Evolutionary conservation across 1,140 invertebrate species (phyloP), one percentile per base, ranked within the genome.

Genomic region (Dreissena rostriformis): DNA sequence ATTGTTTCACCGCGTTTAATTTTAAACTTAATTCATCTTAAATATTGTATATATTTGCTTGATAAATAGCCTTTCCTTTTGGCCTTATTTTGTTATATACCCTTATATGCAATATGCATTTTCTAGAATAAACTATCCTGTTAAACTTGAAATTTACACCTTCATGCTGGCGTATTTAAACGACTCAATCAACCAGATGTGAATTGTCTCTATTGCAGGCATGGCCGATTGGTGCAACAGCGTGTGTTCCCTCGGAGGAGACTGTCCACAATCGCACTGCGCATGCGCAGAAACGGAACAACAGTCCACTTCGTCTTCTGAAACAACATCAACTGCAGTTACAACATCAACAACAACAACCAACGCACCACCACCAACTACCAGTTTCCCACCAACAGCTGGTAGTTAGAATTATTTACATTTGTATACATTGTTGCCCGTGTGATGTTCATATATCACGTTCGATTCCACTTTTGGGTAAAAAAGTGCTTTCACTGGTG

Each of bases 221-320:
- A 73, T 81, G 68, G 24, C 72, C 57, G 39, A 26, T 39, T 81
- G 79, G 79, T 81, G 79, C 65, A 29, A 81, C 68, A 73, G 19
- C n/a, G 29, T 53, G 8, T 81, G 79, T 73, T 11, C 57, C 15
- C 15, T 15, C 15, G 57, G 67, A 53, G 68, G 68, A 19, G 19
- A 26, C 14, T 81, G 79, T 66, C 67, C 67, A 15, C 28, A 39
- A 26, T 72, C 79, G 17, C 53, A 81, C 57, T 81, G 79, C 63
- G 29, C n/a, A 39, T 81, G 79, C 55, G 8, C 26, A 22, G 67
- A 65, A 73, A 28, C 26, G 26, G 11, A 28, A n/a, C 52, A 12
- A 22, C 8, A 0, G 12, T 17, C 67, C 19, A 28, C 79, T 8
- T 65, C 79, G 14, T 17, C 53, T n/a, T n/a, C 22, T 14, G 15